A percentile compares a stretch with the other conserved stretches of the same genome.
Conservation (phyloP, 2,888 invertebrate genomes). For the Melinaea menophilus region DNA sequence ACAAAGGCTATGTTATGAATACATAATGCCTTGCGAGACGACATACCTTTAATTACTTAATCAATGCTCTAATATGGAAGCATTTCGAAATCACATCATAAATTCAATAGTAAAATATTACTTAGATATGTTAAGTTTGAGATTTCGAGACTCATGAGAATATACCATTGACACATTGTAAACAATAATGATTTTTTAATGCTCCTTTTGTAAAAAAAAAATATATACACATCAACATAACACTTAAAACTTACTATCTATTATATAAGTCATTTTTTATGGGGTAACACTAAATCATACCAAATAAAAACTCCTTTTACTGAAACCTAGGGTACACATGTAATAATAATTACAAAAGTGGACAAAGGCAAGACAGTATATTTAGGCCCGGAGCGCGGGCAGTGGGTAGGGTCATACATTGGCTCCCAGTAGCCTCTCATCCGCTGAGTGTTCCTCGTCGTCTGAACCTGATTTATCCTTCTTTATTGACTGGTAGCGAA, state of each 20-base stretch:
- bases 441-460: conserved; percentile 80
- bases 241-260: no score
- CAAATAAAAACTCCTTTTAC: no score
- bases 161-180: background rate
- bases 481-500: conserved; percentile 79
- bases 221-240: no score
- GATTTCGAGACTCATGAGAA: background rate
- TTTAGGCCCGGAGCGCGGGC: conserved; percentile 64
- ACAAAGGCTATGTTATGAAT: background rate
- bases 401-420: conserved; percentile 69
- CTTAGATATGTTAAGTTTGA: conserved; percentile 5
- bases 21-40: background rate
- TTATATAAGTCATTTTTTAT: no score
- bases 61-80: no score
- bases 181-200: background rate
- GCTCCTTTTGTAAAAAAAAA: no score
- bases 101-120: background rate
- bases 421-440: conserved; percentile 80
- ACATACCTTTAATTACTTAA: no score
- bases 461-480: conserved; percentile 80
- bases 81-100: no score
- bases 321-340: no score
- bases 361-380: conserved; percentile 26
- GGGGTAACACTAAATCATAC: no score
- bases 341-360: no score